A percentile compares a stretch with the other conserved stretches of the same genome.
phyloP scores from a whole-genome alignment of 1,140 invertebrate species.

The Telenomus remus region DNA sequence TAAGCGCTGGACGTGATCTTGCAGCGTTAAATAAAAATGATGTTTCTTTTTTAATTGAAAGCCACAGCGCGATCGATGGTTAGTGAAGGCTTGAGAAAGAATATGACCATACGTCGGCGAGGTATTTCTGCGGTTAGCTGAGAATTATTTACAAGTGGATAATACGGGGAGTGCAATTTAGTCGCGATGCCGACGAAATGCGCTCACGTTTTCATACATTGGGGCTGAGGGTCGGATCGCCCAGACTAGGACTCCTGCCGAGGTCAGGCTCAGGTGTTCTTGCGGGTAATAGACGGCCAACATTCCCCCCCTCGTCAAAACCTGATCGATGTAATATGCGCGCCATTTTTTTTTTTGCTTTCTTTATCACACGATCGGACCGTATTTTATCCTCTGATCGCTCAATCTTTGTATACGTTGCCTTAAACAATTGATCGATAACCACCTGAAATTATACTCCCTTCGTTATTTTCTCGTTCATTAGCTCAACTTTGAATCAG shows the following conservation, averaged over 20 bases:
- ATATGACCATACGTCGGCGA: slow-evolving; percentile 47
- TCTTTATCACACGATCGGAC: slow-evolving; percentile 27
- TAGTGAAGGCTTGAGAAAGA: slow-evolving; percentile 29
- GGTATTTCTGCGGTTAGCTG: slow-evolving; percentile 72
- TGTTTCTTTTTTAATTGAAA: slow-evolving; percentile 58
- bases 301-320: slow-evolving; percentile 67
- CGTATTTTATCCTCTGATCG: slow-evolving; percentile 33
- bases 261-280: slow-evolving; percentile 68
- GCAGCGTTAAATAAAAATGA: slow-evolving; percentile 52
- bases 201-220: slow-evolving; percentile 68
- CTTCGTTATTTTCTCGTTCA: too few relatives aligned
- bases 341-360: slow-evolving; percentile 27
- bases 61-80: slow-evolving; percentile 50
- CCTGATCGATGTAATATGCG: slow-evolving; percentile 72
- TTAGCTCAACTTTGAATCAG: too few relatives aligned
- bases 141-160: slow-evolving; percentile 72
- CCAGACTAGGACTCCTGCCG: slow-evolving; percentile 41
- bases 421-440: slow-evolving; percentile 22
- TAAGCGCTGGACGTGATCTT: slow-evolving; percentile 35
- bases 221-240: slow-evolving; percentile 37
- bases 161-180: slow-evolving; percentile 68
- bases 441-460: neutral
- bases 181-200: slow-evolving; percentile 64
- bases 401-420: slow-evolving; percentile 15
- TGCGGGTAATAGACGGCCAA: slow-evolving; percentile 64